These are phyloP conservation scores for Drosophila birchii DNA, from an alignment of 2,888 invertebrate species.

Conservation along the genomic window DNA sequence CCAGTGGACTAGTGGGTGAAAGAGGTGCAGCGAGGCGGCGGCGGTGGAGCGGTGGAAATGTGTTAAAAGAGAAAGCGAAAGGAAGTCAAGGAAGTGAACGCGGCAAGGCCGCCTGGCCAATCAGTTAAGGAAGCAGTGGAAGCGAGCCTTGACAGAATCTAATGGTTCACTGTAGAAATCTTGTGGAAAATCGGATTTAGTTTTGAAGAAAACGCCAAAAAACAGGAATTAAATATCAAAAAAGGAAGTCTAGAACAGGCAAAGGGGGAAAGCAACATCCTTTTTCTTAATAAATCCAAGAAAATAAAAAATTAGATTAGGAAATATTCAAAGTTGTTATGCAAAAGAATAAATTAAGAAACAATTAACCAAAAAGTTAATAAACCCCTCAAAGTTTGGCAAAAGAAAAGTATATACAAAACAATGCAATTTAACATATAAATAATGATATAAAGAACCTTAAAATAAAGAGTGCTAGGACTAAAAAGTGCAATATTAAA, in stretches of 20 bases:
- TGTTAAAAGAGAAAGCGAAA: conserved; percentile 47
- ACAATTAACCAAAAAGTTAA: no score
- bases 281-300: neutral
- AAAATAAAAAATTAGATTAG: neutral
- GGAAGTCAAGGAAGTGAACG: conserved; percentile 27
- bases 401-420: neutral
- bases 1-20: conserved; percentile 28
- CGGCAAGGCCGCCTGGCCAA: conserved; percentile 2
- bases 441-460: neutral
- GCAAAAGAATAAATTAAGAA: no score
- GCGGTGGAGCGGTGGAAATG: conserved; percentile 18
- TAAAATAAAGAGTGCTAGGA: neutral
- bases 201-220: neutral
- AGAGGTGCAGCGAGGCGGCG: conserved; percentile 14
- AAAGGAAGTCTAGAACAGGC: neutral
- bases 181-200: neutral
- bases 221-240: neutral
- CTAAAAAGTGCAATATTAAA: conserved; percentile 1
- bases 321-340: neutral
- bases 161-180: neutral
- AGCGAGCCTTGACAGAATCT: neutral
- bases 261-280: neutral
- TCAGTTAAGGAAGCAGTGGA: conserved; percentile 15
- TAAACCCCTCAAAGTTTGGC: neutral
- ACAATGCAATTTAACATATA: neutral